These are phyloP conservation scores for Brachirus orientalis DNA, from an alignment of 2,113 vertebrate species.

Conservation along the genomic window DNA sequence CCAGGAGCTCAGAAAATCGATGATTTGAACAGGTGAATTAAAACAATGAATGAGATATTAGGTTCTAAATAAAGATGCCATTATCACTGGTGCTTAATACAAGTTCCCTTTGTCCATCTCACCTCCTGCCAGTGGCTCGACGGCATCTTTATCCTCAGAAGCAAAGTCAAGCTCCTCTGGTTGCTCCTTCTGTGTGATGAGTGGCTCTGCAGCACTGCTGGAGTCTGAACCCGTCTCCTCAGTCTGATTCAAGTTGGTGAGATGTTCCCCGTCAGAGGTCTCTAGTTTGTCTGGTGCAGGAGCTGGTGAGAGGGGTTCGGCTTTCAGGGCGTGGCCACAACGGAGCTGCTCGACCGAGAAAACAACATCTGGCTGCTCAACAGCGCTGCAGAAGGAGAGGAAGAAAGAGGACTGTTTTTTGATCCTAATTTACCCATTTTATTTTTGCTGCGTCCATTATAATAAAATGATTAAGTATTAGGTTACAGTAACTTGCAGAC, in stretches of 20 bases:
- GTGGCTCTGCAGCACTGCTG: slow-evolving; percentile 16
- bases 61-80: not conserved
- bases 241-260: accelerated
- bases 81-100: not conserved
- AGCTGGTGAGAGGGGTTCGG: not conserved
- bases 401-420: no score
- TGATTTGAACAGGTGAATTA: not conserved
- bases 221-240: slow-evolving; percentile 1
- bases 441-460: no score
- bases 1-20: not conserved
- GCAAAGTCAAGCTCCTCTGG: slow-evolving; percentile 66
- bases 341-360: slow-evolving; percentile 86
- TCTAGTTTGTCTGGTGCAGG: not conserved
- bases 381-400: slow-evolving; percentile 68
- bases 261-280: not conserved
- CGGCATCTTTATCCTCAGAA: slow-evolving; percentile 44
- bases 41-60: not conserved
- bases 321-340: slow-evolving; percentile 21
- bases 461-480: no score
- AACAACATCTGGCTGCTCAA: slow-evolving; percentile 84
- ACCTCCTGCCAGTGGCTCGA: slow-evolving; percentile 56
- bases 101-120: not conserved
- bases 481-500: no score
- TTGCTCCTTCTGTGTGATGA: slow-evolving; percentile 59
- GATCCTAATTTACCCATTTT: no score